Evolutionary conservation across 2,888 invertebrate species (phyloP), one percentile per base, ranked within the genome.

Genomic region (Hofmannophila pseudospretella): DNA sequence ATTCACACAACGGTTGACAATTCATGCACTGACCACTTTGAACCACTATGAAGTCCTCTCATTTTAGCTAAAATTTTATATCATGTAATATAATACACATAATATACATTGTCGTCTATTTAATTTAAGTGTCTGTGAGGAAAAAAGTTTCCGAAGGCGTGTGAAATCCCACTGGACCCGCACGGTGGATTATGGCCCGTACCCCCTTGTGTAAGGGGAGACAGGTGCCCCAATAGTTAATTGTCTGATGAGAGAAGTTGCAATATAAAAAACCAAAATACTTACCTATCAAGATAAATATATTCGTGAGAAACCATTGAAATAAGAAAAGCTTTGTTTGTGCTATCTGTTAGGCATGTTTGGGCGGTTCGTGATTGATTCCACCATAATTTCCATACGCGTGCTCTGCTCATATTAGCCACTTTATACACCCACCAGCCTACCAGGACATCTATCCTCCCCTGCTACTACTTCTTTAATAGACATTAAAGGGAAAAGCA

Each of bases 311-410:
- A 67, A 73, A 55, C 67, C 69, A 71, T 79, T 69, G n/a, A 72
- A 58, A 64, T 66, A 65, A 70, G 66, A 62, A 65, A 63, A 54
- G 55, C 66, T 68, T 75, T 74, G 72, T 78, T 77, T 77, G 72
- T 62, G 67, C 67, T 75, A 70, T 79, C 79, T 72, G 58, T 62
- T 58, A 58, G 62, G 58, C 64, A 73, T 77, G 72, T 80, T 80
- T 76, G 66, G 72, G 66, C 60, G 64, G 68, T 72, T 75, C 80
- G 80, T 84, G 85, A 85, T 85, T 85, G 84, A 85, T 85, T 84
- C 67, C 66, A 73, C 74, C 71, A 79, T 80, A 81, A 85, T 85
- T 85, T 85, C 80, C 85, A 82, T 85, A 85, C 80, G 80, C 82
- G 81, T 82, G 82, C 67, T 78, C 73, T 67, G 73, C 66, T 77